Percentiles rank a stretch among this genome's conserved stretches.
phyloP scores from a whole-genome alignment of 2,888 invertebrate species.

The Melieria omissa region DNA sequence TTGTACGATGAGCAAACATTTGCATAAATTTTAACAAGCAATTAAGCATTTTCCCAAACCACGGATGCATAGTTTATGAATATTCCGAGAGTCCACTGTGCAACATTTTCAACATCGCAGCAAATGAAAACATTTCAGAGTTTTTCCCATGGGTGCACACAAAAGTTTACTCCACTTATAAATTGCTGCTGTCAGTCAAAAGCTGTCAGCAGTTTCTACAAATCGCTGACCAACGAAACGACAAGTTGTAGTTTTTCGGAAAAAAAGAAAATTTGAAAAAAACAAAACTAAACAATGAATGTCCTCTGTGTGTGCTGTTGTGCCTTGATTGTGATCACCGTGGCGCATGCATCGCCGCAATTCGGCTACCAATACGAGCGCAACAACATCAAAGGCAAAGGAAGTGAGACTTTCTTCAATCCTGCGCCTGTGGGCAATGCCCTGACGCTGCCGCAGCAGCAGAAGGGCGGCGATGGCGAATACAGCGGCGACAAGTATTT shows the following conservation, averaged over 20 bases:
- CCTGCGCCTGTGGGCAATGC: slow-evolving; percentile 11
- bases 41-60: too few relatives aligned
- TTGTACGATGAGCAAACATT: too few relatives aligned
- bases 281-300: slow-evolving; percentile 26
- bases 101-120: too few relatives aligned
- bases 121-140: background rate
- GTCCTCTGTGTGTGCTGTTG: slow-evolving; percentile 5
- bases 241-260: background rate
- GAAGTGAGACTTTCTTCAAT: slow-evolving; percentile 20
- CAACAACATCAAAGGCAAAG: background rate
- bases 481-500: slow-evolving; percentile 47
- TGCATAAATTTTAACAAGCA: too few relatives aligned
- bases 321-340: slow-evolving; percentile 23
- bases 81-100: too few relatives aligned
- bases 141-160: slow-evolving; percentile 12
- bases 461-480: background rate
- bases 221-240: slow-evolving; percentile 10
- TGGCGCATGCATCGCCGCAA: slow-evolving; percentile 33
- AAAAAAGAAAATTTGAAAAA: background rate
- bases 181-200: slow-evolving; percentile 21
- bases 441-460: background rate
- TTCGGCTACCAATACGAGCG: slow-evolving; percentile 34
- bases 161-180: slow-evolving; percentile 19
- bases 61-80: too few relatives aligned
- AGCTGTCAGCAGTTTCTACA: slow-evolving; percentile 29